Evolutionary conservation across 1,140 invertebrate species (phyloP), one percentile per base, ranked within the genome.

Genomic region (Hycleus phaleratus): DNA sequence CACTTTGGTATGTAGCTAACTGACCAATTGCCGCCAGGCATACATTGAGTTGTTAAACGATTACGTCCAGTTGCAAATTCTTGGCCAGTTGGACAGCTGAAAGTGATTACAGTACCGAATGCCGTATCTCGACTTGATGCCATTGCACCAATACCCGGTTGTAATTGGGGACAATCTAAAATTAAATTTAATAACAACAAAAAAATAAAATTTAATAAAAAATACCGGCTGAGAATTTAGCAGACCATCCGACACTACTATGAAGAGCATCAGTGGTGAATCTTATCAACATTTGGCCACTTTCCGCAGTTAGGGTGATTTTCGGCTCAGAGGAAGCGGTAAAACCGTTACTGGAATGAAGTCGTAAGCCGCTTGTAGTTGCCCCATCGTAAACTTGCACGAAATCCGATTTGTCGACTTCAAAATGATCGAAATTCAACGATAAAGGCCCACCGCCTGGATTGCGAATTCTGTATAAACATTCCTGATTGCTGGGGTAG

Each of bases 401-500:
- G 60, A 83, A 83, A 70, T 97, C 93, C 45, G 90, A 88, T 67
- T 85, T 81, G 68, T 94, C 88, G 45, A 97, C 87, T 59, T 86
- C 82, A 68, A 96, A 95, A 55, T 86, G 82, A 61, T 88, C 82
- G 65, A 96, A 95, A 72, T 89, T 91, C 3, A 97, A 73, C 0
- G 93, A 95, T 2, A 97, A 74, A 1, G 92, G 87, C 10, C 90
- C 86, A 40, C 87, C 83, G 24, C 83, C 82, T 1, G 89, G 90
- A 71, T 92, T 90, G 60, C 84, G 86, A n/a, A 96, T 84, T 70
- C 85, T 86, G 65, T 92, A 93, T 44, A 89, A 79, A 71, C 93
- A 95, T 71, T 94, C 91, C 71, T 95, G 91, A 72, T 95, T 96
- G 67, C 87, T 90, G 0, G 93, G 93, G 73, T 96, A 96, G 56